phyloP scores from a whole-genome alignment of 2,113 vertebrate genomes.

The Oriolus oriolus region DNA sequence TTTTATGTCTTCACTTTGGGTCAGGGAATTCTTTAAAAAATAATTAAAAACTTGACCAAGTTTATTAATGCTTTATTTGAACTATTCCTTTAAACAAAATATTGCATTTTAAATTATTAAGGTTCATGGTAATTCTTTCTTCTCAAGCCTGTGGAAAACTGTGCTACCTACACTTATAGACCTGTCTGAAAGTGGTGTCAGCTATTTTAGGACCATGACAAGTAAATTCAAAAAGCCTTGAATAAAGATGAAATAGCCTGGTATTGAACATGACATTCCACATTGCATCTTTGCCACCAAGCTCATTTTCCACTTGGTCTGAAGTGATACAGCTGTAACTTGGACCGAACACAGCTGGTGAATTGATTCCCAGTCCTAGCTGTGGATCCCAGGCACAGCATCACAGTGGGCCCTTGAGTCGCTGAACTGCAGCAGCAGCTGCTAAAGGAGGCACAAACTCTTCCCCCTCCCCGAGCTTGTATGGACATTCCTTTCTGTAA shows the following conservation, averaged over 20 bases:
- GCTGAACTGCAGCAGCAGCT: background rate
- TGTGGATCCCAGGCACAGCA: background rate
- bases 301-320: background rate
- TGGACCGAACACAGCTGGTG: background rate
- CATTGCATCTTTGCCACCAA: background rate
- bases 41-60: background rate
- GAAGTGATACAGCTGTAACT: background rate
- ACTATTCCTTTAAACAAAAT: background rate
- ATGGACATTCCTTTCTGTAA: background rate
- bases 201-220: background rate
- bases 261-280: background rate
- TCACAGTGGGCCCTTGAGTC: accelerated
- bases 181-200: background rate
- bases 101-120: background rate
- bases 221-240: background rate
- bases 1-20: background rate
- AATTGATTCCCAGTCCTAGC: background rate
- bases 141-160: background rate
- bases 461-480: background rate
- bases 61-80: background rate
- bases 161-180: background rate
- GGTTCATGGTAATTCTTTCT: background rate
- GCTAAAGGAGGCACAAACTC: background rate
- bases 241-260: background rate
- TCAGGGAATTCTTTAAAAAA: background rate